These are phyloP conservation scores for Epinephelus fuscoguttatus DNA, from an alignment of 2,113 vertebrate genomes.

Conservation along the genomic window DNA sequence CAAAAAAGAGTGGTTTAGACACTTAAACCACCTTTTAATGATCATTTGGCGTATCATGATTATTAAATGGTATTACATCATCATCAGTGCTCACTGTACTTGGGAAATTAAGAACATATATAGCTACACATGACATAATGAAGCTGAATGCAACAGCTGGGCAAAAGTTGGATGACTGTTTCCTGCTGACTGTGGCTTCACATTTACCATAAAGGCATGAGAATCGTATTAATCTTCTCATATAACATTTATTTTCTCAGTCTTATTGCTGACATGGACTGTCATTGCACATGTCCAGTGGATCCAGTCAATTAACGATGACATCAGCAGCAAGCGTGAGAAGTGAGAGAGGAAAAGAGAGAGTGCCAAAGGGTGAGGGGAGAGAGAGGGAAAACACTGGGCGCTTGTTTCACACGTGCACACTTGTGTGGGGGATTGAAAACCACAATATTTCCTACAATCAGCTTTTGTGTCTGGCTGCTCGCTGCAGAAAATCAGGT, in stretches of 20 bases:
- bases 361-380: conserved; percentile 34
- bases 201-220: neutral
- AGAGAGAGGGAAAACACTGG: conserved; percentile 56
- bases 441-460: conserved; percentile 61
- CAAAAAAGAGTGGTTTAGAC: conserved; percentile 6
- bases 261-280: neutral
- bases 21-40: conserved; percentile 6
- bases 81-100: neutral
- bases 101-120: neutral
- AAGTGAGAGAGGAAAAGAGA: conserved; percentile 29
- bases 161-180: neutral
- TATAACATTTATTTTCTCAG: neutral
- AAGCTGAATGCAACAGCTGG: neutral
- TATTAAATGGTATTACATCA: neutral
- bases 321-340: conserved; percentile 39
- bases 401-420: conserved; percentile 66
- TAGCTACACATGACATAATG: neutral
- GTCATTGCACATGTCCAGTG: conserved; percentile 31
- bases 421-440: conserved; percentile 42
- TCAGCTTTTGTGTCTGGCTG: conserved; percentile 46
- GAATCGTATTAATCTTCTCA: neutral
- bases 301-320: conserved; percentile 41
- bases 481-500: conserved; percentile 32
- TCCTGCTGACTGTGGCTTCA: neutral
- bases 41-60: neutral